Percentiles rank a stretch among this genome's conserved stretches.
phyloP scores from a whole-genome alignment of 2,797 vertebrate species.

The Sparus aurata region DNA sequence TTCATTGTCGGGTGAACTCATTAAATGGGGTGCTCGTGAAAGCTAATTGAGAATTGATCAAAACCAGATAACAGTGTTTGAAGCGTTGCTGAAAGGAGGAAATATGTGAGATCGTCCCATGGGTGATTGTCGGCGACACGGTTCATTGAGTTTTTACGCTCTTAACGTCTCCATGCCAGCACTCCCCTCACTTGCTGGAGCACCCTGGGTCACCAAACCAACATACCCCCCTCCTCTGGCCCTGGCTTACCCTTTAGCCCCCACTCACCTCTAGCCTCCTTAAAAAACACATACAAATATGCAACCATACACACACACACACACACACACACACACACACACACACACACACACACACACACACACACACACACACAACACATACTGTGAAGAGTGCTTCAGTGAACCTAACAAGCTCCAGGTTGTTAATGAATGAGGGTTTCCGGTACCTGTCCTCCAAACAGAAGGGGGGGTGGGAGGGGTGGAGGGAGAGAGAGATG shows the following conservation, averaged over 20 bases:
- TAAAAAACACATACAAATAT: conserved; percentile 38
- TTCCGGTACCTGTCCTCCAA: conserved; percentile 75
- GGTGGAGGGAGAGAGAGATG: conserved; percentile 24
- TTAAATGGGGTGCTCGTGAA: too few species aligned
- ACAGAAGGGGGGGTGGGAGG: conserved; percentile 20
- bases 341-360: conserved; percentile 38
- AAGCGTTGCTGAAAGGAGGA: too few species aligned
- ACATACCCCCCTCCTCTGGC: conserved; percentile 40
- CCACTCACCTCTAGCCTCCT: conserved; percentile 55
- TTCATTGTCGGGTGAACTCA: too few species aligned
- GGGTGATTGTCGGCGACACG: conserved; percentile 31
- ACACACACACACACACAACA: conserved; percentile 42
- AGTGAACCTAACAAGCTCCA: conserved; percentile 67
- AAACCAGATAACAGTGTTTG: too few species aligned
- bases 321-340: conserved; percentile 34
- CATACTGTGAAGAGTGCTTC: conserved; percentile 65
- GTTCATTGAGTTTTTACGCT: conserved; percentile 69
- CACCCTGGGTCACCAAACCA: conserved; percentile 71
- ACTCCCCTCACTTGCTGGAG: conserved; percentile 65
- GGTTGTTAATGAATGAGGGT: conserved; percentile 75
- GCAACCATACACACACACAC: conserved; percentile 19
- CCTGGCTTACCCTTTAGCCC: conserved; percentile 66
- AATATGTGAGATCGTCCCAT: too few species aligned
- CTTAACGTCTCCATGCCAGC: conserved; percentile 47
- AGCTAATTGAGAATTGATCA: too few species aligned